These are phyloP conservation scores for Tiphia femorata DNA, from an alignment of 2,888 invertebrate genomes.

Conservation along the genomic window DNA sequence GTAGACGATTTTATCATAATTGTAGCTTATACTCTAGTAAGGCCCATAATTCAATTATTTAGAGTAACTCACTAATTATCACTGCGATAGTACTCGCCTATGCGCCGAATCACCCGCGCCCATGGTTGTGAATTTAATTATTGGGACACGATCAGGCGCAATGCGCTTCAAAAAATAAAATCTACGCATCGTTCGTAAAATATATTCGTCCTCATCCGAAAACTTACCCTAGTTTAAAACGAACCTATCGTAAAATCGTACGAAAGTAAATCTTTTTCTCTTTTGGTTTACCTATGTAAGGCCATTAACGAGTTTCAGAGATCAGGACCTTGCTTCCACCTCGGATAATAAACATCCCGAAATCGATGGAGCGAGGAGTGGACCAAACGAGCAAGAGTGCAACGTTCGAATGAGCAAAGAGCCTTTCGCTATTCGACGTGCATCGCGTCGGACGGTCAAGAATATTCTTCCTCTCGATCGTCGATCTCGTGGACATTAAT, in stretches of 20 bases:
- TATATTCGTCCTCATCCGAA: conserved; percentile 7
- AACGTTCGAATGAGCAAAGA: no score
- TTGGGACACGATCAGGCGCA: neutral
- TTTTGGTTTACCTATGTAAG: conserved; percentile 5
- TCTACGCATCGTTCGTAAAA: conserved; percentile 30
- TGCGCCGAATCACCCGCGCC: neutral
- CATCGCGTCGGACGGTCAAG: no score
- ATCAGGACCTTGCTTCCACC: no score
- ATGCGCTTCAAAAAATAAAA: conserved; percentile 31
- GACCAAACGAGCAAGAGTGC: no score
- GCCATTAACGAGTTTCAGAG: conserved; percentile 5
- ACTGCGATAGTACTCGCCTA: conserved; percentile 26
- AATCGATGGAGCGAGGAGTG: no score
- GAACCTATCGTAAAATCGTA: conserved; percentile 47
- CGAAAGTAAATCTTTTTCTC: conserved; percentile 27
- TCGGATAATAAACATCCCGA: no score
- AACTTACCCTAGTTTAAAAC: conserved; percentile 26
- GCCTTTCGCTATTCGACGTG: no score
- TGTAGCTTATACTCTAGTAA: conserved; percentile 58
- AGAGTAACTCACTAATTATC: conserved; percentile 53
- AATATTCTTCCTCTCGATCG: no score
- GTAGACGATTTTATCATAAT: conserved; percentile 44
- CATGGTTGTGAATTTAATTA: neutral
- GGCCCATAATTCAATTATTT: conserved; percentile 58
- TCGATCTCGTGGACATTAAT: no score